A percentile compares a stretch with the other conserved stretches of the same genome.
Conservation (phyloP, 1,140 invertebrate species). For the Mizuhopecten yessoensis region DNA sequence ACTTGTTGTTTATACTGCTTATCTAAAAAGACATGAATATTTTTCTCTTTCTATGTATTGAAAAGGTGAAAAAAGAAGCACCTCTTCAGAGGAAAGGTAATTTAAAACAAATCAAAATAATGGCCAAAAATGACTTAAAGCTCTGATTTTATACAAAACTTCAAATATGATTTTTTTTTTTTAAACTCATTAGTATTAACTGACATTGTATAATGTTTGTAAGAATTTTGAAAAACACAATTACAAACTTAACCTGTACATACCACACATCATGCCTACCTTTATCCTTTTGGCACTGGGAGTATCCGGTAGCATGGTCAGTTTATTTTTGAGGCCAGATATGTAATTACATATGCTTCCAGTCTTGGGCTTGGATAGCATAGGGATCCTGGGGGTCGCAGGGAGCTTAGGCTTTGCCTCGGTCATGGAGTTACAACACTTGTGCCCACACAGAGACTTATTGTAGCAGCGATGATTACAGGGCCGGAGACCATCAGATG, state of each 20-base stretch:
- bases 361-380: conserved; percentile 40
- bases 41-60: too few species aligned
- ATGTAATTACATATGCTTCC: conserved; percentile 58
- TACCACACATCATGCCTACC: conserved; percentile 49
- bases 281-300: conserved; percentile 65
- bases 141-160: too few species aligned
- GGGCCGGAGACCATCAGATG: not conserved
- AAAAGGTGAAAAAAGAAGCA: too few species aligned
- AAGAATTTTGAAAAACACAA: too few species aligned
- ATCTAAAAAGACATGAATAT: conserved; percentile 47
- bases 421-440: conserved; percentile 71
- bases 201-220: too few species aligned
- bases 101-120: too few species aligned
- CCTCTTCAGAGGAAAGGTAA: too few species aligned
- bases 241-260: too few species aligned
- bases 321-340: conserved; percentile 61
- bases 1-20: not conserved
- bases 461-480: conserved; percentile 76
- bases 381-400: not conserved
- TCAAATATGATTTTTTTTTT: too few species aligned
- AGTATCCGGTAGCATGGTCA: conserved; percentile 59
- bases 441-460: conserved; percentile 74
- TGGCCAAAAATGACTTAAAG: too few species aligned
- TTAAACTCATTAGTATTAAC: too few species aligned
- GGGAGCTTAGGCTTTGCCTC: conserved; percentile 42